These are phyloP conservation scores for Raillietiella orientalis DNA, from an alignment of 2,888 invertebrate species.

Conservation along the genomic window DNA sequence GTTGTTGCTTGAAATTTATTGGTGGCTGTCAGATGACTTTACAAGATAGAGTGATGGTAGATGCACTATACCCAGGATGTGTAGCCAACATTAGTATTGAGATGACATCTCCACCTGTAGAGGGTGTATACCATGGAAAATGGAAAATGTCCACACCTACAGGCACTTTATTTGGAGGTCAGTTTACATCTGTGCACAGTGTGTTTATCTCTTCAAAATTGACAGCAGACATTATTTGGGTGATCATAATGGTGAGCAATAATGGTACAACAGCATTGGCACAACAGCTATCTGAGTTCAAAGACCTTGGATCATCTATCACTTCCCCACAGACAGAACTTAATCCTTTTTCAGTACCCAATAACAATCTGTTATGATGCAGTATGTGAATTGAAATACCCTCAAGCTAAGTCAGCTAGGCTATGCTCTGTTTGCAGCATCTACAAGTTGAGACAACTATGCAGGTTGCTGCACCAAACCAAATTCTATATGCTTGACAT, in stretches of 20 bases:
- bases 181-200: conserved; percentile 7
- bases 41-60: conserved; percentile 22
- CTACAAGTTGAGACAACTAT: too few species aligned
- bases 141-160: conserved; percentile 63
- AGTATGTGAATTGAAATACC: too few species aligned
- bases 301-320: conserved; percentile 16
- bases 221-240: conserved; percentile 37
- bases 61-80: conserved; percentile 38
- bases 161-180: conserved; percentile 76
- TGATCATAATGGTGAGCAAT: conserved; percentile 43
- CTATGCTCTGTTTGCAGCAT: too few species aligned
- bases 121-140: conserved; percentile 47
- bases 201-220: conserved; percentile 2
- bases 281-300: conserved; percentile 32
- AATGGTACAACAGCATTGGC: conserved; percentile 45
- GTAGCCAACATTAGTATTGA: conserved; percentile 38
- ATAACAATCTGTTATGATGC: too few species aligned
- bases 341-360: too few species aligned
- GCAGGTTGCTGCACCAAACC: too few species aligned
- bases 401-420: too few species aligned
- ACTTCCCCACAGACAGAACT: too few species aligned
- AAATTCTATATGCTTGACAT: not conserved
- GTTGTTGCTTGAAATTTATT: conserved; percentile 34
- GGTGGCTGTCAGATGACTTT: conserved; percentile 28
- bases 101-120: conserved; percentile 36